Base-by-base conservation (phyloP, 2,797 vertebrate genomes). In the Mareca penelope region DNA sequence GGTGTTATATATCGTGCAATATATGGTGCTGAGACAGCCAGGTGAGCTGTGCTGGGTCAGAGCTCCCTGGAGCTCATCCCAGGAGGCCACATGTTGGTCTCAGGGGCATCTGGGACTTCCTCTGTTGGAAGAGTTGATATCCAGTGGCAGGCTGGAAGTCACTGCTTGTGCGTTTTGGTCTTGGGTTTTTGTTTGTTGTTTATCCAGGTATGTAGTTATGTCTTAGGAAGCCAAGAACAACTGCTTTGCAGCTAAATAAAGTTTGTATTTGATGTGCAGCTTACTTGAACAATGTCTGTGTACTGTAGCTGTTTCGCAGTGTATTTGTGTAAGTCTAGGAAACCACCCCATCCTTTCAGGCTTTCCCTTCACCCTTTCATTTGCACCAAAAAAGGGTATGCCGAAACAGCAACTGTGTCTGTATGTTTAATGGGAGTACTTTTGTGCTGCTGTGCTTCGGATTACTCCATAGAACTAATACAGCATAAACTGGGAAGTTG, bases 21-120 rank as follows among this genome's bases (percentile, higher is more conserved):
- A 53, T 56, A 10, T 19, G 11, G 19, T 76, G 26, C 39, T n/a
- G 8, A 22, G 19, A 21, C 23, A 37, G 7, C 24, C 33, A n/a
- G 10, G n/a, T 28, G 53, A 75, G 9, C 46, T 78, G 18, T 35
- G 23, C 40, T 3, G 2, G n/a, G 23, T 77, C 5, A 6, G 55
- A 83, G 56, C 37, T 67, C n/a, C 19, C 56, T 22, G 48, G 48
- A 50, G 31, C 55, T 26, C 50, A 52, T 33, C 31, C 22, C 44
- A 89, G 18, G 59, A 59, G 17, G 21, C 28, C 31, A 13, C 5
- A 2, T 13, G 2, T 23, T 33, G 16, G 26, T 69, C 28, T 78
- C 3, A 1, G 9, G 56, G 56, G 26, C 5, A 6, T 42, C 15
- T 35, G 33, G 6, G 23, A 7, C 2, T 3, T 57, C 4, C 3